Evolutionary conservation across 2,113 vertebrate species (phyloP).

Genomic region (Notothenia coriiceps): DNA sequence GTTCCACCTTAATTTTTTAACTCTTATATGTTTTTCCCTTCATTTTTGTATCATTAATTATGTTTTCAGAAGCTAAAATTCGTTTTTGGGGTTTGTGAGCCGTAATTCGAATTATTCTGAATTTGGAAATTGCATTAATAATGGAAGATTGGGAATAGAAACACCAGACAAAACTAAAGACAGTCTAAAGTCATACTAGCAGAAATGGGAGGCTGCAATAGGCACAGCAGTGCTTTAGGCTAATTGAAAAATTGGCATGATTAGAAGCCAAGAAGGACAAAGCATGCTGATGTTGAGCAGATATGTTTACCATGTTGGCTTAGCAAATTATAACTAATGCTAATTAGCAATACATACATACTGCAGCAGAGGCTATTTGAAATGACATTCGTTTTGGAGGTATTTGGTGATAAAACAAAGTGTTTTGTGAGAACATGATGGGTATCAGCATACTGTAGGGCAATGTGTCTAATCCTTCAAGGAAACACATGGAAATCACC

Average conservation of each 20-base stretch:
- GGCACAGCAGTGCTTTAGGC: background rate
- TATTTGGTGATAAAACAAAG: slow-evolving; percentile 1
- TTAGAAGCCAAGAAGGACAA: background rate
- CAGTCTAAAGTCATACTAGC: background rate
- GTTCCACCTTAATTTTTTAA: slow-evolving; percentile 6
- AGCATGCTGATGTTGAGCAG: background rate
- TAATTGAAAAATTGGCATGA: background rate
- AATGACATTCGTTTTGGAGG: background rate
- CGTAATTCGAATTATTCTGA: background rate
- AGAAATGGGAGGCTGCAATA: background rate
- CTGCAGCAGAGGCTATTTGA: background rate
- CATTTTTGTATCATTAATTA: background rate
- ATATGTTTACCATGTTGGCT: background rate
- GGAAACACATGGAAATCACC: slow-evolving; percentile 7
- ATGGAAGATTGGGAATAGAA: background rate
- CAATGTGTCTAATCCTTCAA: background rate
- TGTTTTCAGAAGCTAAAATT: background rate
- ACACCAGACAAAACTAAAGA: background rate
- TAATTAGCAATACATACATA: background rate
- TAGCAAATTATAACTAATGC: background rate
- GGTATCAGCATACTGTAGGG: background rate
- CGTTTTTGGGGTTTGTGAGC: background rate
- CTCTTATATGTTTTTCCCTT: background rate
- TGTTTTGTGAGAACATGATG: background rate
- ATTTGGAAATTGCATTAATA: slow-evolving; percentile 4